Base-by-base conservation (phyloP, 1,140 invertebrate species). In the Drosophila erecta region DNA sequence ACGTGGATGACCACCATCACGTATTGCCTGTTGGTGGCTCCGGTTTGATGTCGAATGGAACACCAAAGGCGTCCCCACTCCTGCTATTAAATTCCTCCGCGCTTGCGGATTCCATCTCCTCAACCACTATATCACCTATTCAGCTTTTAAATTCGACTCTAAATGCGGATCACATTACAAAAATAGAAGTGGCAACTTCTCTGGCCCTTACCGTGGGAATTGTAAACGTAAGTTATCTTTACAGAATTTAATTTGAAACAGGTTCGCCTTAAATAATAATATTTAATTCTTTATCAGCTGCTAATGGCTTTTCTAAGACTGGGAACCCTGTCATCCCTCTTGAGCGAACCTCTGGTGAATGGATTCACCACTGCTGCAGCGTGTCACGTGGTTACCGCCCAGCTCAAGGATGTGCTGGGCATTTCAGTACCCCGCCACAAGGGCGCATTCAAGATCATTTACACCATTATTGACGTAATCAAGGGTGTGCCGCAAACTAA, bases 311-410 rank as follows among this genome's bases (percentile, higher is more conserved):
- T 96, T 44, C 93, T 98, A 14, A 94, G 96, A 24, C 93, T 99
- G 55, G 98, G 98, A 4, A 95, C 96, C 27, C 94, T 98, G 60
- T 96, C 96, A 12, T 95, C 96, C 0, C 94, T 98, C 37, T 93
- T 99, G 10, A 97, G 97, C 1, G 97, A 98, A 84, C 96, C 97
- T 1, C 94, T 99, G 66, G 96, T 99, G 1, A 97, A 95, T 74
- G 97, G 97, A 1, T 98, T 98, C 90, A 98, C 97, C 1, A 98
- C 97, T 0, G 97, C 96, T 1, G 97, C 97, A 4, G 97, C 97
- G 0, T 93, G 98, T 57, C 97, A 98, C 81, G 98, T 99, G 12
- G 93, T 98, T n/a, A 95, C 95, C 0, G 98, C 97, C 4, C 98
- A 99, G 93, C 92, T 98, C 2, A 97, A 97, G 90, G 96, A 97